These are phyloP conservation scores for Dynastes hyllus DNA, from an alignment of 2,888 invertebrate species.

Conservation along the genomic window DNA sequence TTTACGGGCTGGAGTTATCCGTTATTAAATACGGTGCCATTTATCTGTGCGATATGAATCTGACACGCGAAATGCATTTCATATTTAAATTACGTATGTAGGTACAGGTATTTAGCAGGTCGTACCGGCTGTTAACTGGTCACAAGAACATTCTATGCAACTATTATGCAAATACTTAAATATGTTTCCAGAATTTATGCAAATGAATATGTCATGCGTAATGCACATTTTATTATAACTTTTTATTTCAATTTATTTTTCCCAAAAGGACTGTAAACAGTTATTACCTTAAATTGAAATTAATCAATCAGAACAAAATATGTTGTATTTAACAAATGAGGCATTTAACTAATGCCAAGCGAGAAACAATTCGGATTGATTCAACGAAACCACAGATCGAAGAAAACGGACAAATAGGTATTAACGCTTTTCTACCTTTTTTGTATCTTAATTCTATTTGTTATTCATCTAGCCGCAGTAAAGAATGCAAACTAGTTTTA, in stretches of 20 bases:
- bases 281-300: too few species aligned
- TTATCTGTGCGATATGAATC: slow-evolving; percentile 44
- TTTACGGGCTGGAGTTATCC: slow-evolving; percentile 18
- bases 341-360: neutral
- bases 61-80: slow-evolving; percentile 47
- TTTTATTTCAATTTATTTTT: too few species aligned
- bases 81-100: slow-evolving; percentile 48
- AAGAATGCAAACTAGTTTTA: slow-evolving; percentile 46
- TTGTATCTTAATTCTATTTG: slow-evolving; percentile 39
- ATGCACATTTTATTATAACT: too few species aligned
- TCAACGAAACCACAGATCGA: slow-evolving; percentile 30
- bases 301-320: neutral
- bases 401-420: slow-evolving; percentile 20
- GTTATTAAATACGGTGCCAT: slow-evolving; percentile 34
- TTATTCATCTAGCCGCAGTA: slow-evolving; percentile 28
- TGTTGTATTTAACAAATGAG: neutral
- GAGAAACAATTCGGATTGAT: slow-evolving; percentile 29
- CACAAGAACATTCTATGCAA: neutral
- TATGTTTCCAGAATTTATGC: neutral
- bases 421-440: slow-evolving; percentile 31
- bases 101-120: slow-evolving; percentile 18
- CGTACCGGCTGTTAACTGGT: slow-evolving; percentile 5
- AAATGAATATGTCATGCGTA: neutral
- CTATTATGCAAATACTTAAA: neutral
- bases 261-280: too few species aligned